Evolutionary conservation across 1,140 invertebrate genomes (phyloP), one percentile per base, ranked within the genome.

Genomic region (Conus ventricosus): DNA sequence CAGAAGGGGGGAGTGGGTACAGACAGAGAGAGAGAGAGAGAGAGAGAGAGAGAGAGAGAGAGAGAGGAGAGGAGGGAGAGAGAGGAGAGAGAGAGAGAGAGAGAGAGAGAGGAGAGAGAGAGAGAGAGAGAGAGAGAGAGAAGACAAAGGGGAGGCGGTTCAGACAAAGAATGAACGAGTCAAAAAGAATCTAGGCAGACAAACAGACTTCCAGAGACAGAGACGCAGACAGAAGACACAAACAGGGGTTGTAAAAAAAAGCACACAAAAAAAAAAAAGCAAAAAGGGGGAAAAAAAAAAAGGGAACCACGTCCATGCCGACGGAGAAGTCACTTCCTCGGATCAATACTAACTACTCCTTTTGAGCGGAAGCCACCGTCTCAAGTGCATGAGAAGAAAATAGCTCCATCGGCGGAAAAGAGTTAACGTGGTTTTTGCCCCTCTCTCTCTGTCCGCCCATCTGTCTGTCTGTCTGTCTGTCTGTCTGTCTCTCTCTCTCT

Each of bases 81-180:
- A n/a, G 7, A 71, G 7, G n/a, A 80, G 76, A 80, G n/a, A 51
- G 76, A 80, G 76, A 80, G 76, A 27, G 39, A 80, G 76, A 80
- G 5, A 5, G 7, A n/a, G 5, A 39, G 0, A 39, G 3, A 39
- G 39, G 39, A 3, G 76, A 80, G 76, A n/a, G 76, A 80, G 39
- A 25, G 39, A 80, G n/a, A 80, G 76, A 80, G n/a, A 51, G 76
- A 80, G 76, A 80, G 76, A 27, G 39, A 80, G 76, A 80, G 5
- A 5, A n/a, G 5, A 39, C 39, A 39, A 39, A 39, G 39, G 39
- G 39, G 76, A 80, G 76, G 76, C 10, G 76, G n/a, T 13, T 11
- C 10, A 80, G 76, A 80, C 11, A 80, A 11, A 80, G 39, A 80
- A n/a, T 11, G 76, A 80, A n/a, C 10, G n/a, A 80, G 76, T 1